Percentiles rank a stretch among this genome's conserved stretches.
Evolutionary conservation across 2,888 invertebrate genomes (phyloP).

Genomic region (Habroteleia sp.): DNA sequence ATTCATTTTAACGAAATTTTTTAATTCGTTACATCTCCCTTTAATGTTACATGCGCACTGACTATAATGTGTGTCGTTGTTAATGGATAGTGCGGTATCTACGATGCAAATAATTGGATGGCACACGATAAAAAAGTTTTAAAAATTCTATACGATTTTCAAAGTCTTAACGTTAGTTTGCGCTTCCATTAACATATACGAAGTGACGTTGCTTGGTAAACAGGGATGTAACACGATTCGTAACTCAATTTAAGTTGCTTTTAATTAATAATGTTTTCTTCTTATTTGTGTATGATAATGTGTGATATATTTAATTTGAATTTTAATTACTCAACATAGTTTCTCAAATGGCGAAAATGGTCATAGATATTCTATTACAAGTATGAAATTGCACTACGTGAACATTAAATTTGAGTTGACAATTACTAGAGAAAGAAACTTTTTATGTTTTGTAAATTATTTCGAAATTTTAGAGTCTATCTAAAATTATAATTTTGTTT

Average conservation of each 20-base stretch:
- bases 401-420: too few species aligned
- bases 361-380: too few species aligned
- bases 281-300: constrained; percentile 9
- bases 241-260: constrained; percentile 33
- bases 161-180: constrained; percentile 4
- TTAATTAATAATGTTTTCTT: constrained; percentile 27
- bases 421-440: too few species aligned
- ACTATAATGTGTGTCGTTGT: neutral
- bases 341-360: too few species aligned
- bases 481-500: too few species aligned
- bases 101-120: constrained; percentile 17
- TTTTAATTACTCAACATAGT: too few species aligned
- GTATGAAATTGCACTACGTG: too few species aligned
- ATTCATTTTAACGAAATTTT: too few species aligned
- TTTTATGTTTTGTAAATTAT: too few species aligned
- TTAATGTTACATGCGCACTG: neutral
- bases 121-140: constrained; percentile 5
- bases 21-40: neutral
- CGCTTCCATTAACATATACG: constrained; percentile 27
- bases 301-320: constrained; percentile 2
- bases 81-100: constrained; percentile 7
- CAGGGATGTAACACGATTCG: constrained; percentile 26
- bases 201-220: constrained; percentile 19
- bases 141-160: neutral
- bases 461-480: too few species aligned